phyloP scores from a whole-genome alignment of 2,797 vertebrate species.

The Acanthis flammea region DNA sequence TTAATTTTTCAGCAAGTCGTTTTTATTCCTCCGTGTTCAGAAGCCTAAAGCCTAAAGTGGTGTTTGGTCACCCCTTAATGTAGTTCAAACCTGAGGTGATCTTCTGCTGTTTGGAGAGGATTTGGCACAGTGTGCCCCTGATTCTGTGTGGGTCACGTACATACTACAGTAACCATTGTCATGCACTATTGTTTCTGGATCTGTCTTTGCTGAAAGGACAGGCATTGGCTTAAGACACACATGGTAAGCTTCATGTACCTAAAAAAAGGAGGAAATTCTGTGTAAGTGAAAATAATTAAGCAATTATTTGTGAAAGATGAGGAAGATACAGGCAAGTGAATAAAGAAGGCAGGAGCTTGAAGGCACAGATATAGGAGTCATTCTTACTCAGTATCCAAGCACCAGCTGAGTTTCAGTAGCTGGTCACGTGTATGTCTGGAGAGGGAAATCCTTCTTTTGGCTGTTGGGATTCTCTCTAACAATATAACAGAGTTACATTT shows the following conservation, averaged over 20 bases:
- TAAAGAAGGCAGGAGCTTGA: background rate
- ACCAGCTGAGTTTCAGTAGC: background rate
- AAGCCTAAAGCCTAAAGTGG: background rate
- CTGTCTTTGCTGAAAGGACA: background rate
- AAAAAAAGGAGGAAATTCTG: background rate
- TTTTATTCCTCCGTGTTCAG: background rate
- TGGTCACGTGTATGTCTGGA: background rate
- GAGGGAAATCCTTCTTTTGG: background rate
- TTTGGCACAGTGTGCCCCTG: background rate
- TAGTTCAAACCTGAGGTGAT: background rate
- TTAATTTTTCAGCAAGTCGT: background rate
- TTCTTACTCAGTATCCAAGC: background rate
- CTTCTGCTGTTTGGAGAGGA: background rate
- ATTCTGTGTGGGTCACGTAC: background rate
- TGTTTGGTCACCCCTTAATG: background rate
- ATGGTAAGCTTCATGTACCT: background rate
- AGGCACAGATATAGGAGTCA: background rate
- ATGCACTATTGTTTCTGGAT: background rate
- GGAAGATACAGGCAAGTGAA: background rate
- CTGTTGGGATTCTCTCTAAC: background rate
- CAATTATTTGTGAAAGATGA: background rate
- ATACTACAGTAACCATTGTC: background rate
- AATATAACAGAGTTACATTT: background rate
- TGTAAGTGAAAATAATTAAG: background rate
- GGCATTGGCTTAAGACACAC: background rate